Evolutionary conservation across 2,113 vertebrate species (phyloP), one percentile per base, ranked within the genome.

Genomic region (Mellivora capensis): DNA sequence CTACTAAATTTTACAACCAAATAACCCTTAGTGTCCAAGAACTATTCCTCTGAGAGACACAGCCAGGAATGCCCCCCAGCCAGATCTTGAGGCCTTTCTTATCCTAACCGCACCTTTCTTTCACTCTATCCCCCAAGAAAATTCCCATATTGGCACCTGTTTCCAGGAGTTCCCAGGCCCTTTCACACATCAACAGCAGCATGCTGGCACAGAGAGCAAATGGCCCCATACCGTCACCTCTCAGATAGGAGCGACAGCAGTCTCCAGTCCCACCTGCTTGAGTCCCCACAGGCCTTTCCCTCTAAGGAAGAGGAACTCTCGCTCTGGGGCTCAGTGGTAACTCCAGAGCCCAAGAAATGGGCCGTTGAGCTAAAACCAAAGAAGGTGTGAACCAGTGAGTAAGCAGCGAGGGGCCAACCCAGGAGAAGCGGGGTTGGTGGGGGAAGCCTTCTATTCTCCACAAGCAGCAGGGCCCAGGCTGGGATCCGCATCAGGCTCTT

Each of bases 391-490:
- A 49, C 64, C 61, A 54, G 49, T 25, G 79, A 62, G 62, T 42
- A 49, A 59, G 25, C 5, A 31, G 23, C 2, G 18, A 62, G 18
- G 15, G 29, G 25, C 23, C 44, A 39, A 14, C 37, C 31, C 10
- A 3, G n/a, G 9, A 23, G 29, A 37, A 37, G 17, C 31, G 4
- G 8, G 0, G 47, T 8, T 6, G 21, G 4, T 27, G 21, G 59
- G 49, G 57, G 44, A 47, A 5, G 10, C 18, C 18, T 54, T 91
- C 42, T 72, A 11, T 34, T 23, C 57, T 52, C 80, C 62, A 13
- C 34, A 37, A 93, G 54, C n/a, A 59, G 4, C 47, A 52, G 52
- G 80, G 21, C 29, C 84, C 25, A 1, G 25, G 29, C 14, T 11
- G 13, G 23, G 47, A 18, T 20, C 6, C 6, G 17, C 76, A 31